Percentiles rank a stretch among this genome's conserved stretches.
phyloP scores from a whole-genome alignment of 2,113 vertebrate genomes.

The Antennarius striatus region DNA sequence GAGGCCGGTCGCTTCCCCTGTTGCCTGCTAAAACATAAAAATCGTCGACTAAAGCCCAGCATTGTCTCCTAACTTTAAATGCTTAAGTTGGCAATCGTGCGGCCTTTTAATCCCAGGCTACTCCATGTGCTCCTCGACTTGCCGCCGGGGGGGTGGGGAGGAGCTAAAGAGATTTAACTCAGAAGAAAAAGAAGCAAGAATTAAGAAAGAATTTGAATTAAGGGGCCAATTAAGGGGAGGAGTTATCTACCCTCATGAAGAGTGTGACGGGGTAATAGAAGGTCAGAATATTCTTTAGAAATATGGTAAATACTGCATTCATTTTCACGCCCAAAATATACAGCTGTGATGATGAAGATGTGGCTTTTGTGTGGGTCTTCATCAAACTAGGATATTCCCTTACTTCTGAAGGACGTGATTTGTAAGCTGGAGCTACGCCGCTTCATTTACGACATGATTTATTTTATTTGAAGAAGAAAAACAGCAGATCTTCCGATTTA shows the following conservation, averaged over 20 bases:
- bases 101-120: slow-evolving; percentile 35
- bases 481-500: neutral
- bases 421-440: too few species aligned
- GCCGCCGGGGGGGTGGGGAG: neutral
- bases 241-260: too few species aligned
- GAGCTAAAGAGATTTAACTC: slow-evolving; percentile 10
- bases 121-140: slow-evolving; percentile 30
- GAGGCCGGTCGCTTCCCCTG: neutral
- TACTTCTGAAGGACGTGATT: too few species aligned
- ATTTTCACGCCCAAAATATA: too few species aligned
- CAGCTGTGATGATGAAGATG: too few species aligned
- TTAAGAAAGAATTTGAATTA: neutral
- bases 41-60: slow-evolving; percentile 10
- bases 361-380: too few species aligned
- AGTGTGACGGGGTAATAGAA: too few species aligned
- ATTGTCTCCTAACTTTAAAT: slow-evolving; percentile 16
- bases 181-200: neutral
- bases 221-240: neutral
- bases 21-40: slow-evolving; percentile 35
- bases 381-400: too few species aligned
- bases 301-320: too few species aligned
- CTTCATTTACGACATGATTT: too few species aligned
- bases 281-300: too few species aligned
- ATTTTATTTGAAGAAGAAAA: too few species aligned
- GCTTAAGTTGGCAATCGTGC: slow-evolving; percentile 20